phyloP scores from a whole-genome alignment of 2,113 vertebrate species.

The Isichthys henryi region DNA sequence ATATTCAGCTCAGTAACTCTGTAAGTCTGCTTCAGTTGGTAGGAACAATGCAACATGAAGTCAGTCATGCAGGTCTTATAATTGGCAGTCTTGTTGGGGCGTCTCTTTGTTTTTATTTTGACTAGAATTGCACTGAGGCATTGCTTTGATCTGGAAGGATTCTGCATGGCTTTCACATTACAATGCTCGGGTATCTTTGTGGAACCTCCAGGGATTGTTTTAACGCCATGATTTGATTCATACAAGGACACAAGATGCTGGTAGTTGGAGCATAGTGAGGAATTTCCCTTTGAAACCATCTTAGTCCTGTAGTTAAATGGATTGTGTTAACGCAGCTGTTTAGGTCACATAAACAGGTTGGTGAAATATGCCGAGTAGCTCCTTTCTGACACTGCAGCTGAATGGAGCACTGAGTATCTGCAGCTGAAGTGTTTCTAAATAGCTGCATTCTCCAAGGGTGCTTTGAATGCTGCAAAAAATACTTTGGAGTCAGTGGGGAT shows the following conservation, averaged over 20 bases:
- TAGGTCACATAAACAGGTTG: slow-evolving; percentile 1
- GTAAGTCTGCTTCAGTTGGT: not conserved
- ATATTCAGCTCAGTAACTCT: not conserved
- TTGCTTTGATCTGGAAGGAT: slow-evolving; percentile 11
- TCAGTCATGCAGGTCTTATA: not conserved
- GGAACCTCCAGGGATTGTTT: not conserved
- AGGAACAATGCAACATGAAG: not conserved
- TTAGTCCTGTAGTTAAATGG: not conserved
- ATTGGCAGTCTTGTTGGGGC: not conserved
- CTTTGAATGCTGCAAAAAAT: not conserved
- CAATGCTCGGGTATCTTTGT: not conserved
- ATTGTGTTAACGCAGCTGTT: not conserved
- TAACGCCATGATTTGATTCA: not conserved
- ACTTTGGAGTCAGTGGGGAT: slow-evolving; percentile 4
- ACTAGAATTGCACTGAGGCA: not conserved
- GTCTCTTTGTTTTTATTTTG: slow-evolving; percentile 1
- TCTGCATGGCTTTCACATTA: not conserved
- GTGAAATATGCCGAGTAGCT: not conserved
- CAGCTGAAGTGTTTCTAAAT: not conserved
- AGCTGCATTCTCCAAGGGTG: not conserved
- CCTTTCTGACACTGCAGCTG: not conserved
- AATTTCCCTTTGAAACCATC: not conserved
- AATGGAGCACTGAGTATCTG: not conserved
- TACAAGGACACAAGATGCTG: not conserved
- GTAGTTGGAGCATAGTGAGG: not conserved